A percentile compares a stretch with the other conserved stretches of the same genome.
phyloP scores from a whole-genome alignment of 2,888 invertebrate genomes.

The Didymodactylos carnosus region DNA sequence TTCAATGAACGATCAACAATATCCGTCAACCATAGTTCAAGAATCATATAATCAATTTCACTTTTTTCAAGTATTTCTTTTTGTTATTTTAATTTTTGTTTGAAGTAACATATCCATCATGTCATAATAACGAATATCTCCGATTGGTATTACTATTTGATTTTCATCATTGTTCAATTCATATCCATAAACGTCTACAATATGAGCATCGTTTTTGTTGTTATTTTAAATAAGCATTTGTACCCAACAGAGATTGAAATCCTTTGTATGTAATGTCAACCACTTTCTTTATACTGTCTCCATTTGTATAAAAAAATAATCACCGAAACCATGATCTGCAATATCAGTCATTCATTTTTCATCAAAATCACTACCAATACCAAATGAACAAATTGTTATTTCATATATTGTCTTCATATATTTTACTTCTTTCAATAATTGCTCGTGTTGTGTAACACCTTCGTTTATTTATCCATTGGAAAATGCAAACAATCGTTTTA shows the following conservation, averaged over 20 bases:
- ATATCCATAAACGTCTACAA: background rate
- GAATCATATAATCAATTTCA: background rate
- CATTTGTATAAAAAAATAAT: background rate
- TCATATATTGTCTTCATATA: background rate
- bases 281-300: background rate
- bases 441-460: background rate
- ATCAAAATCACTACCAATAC: background rate
- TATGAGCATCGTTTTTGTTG: background rate
- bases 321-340: background rate
- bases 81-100: background rate
- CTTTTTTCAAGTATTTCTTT: background rate
- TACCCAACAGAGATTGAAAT: background rate
- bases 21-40: background rate
- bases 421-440: background rate
- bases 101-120: background rate
- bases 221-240: background rate
- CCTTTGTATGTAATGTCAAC: background rate
- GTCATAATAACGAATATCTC: background rate
- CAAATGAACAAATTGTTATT: background rate
- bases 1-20: background rate
- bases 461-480: background rate
- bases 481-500: background rate
- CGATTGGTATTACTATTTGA: background rate
- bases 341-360: background rate
- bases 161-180: background rate